These are phyloP conservation scores for Salarias fasciatus DNA, from an alignment of 2,797 vertebrate genomes.

Conservation along the genomic window DNA sequence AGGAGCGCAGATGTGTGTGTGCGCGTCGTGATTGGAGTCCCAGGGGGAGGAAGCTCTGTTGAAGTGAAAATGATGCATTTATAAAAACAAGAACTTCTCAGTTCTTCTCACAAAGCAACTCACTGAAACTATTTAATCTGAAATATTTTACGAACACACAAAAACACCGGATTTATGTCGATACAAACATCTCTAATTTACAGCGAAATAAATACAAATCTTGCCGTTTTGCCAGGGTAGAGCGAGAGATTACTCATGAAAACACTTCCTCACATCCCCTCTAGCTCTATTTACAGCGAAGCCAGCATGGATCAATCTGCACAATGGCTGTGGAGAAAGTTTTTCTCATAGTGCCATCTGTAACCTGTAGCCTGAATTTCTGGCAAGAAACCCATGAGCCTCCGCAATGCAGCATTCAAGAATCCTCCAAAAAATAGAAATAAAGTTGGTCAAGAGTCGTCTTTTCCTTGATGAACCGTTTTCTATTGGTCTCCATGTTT, in stretches of 20 bases:
- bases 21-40: constrained; percentile 28
- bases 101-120: constrained; percentile 14
- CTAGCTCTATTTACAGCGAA: neutral
- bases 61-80: constrained; percentile 23
- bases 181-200: constrained; percentile 5
- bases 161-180: neutral
- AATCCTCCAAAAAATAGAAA: constrained; percentile 10
- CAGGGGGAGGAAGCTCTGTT: constrained; percentile 12
- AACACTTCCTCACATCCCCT: neutral
- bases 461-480: neutral
- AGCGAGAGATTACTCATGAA: constrained; percentile 11
- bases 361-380: constrained; percentile 19
- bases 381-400: constrained; percentile 14
- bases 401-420: constrained; percentile 22
- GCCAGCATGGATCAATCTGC: constrained; percentile 14
- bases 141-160: neutral
- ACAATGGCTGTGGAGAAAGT: constrained; percentile 22
- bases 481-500: neutral
- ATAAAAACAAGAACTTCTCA: constrained; percentile 38
- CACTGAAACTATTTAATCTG: constrained; percentile 12
- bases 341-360: constrained; percentile 19
- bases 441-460: neutral
- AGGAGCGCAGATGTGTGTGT: constrained; percentile 63
- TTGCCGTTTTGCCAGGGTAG: neutral
- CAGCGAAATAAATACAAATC: neutral